Percentiles rank a stretch among this genome's conserved stretches.
These are phyloP conservation scores for Poecilia gillii DNA, from an alignment of 2,797 vertebrate genomes.

Conservation along the genomic window DNA sequence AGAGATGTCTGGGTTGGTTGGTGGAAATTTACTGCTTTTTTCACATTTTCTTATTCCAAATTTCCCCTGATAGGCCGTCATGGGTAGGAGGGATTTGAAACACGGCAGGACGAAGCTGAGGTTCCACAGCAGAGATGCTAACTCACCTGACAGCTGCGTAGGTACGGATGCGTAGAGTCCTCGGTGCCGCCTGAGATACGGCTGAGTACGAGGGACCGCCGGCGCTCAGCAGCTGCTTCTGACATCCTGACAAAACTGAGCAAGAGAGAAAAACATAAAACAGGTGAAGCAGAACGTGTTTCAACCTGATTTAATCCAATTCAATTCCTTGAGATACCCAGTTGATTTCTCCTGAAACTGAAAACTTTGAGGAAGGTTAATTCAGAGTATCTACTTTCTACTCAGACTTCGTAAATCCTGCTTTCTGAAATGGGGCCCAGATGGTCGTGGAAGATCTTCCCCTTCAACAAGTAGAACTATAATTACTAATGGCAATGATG, in stretches of 20 bases:
- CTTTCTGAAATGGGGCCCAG: too few relatives aligned
- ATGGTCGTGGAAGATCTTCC: not conserved
- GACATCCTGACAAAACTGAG: constrained; percentile 74
- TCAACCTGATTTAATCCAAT: not conserved
- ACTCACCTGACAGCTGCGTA: constrained; percentile 78
- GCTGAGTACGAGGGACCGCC: constrained; percentile 12
- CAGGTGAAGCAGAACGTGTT: not conserved
- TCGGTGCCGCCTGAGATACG: constrained; percentile 12
- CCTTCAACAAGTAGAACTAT: too few relatives aligned
- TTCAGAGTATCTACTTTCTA: too few relatives aligned
- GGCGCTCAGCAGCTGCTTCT: constrained; percentile 58
- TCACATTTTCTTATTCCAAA: too few relatives aligned
- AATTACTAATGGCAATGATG: too few relatives aligned
- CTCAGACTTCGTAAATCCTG: too few relatives aligned
- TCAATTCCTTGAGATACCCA: not conserved
- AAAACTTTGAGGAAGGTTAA: too few relatives aligned
- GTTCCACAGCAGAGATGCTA: not conserved
- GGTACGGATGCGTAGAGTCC: constrained; percentile 52
- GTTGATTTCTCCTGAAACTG: too few relatives aligned
- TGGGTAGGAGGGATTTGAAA: not conserved
- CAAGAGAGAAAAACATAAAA: not conserved
- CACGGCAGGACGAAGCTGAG: not conserved
- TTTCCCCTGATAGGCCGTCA: too few relatives aligned
- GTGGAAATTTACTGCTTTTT: too few relatives aligned
- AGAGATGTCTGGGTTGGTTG: too few relatives aligned